These are phyloP conservation scores for Acrocephalus scirpaceus DNA, from an alignment of 2,797 vertebrate species.

Conservation along the genomic window DNA sequence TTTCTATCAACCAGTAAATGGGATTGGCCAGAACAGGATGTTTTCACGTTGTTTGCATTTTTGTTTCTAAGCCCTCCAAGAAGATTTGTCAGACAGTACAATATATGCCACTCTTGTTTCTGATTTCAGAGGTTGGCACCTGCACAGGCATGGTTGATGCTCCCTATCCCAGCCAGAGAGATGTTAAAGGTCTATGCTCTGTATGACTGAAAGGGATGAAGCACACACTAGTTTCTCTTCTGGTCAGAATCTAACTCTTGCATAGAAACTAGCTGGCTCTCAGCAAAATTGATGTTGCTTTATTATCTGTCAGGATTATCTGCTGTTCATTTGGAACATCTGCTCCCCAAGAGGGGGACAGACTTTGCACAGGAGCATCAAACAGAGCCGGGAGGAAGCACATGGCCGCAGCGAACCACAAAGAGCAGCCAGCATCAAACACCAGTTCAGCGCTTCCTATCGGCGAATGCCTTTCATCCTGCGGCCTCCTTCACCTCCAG, in stretches of 20 bases:
- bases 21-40: not conserved
- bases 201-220: not conserved
- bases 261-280: not conserved
- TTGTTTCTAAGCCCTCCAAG: not conserved
- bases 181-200: not conserved
- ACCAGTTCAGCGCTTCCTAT: not conserved
- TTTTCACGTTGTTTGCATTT: not conserved
- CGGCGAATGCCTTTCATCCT: not conserved
- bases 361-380: not conserved
- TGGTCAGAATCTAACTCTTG: not conserved
- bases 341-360: not conserved
- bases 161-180: not conserved
- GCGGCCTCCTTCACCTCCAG: slow-evolving; percentile 29
- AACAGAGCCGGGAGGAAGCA: not conserved
- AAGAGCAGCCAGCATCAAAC: not conserved
- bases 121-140: not conserved
- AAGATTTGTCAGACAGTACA: not conserved
- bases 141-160: not conserved
- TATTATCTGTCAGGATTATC: not conserved
- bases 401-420: not conserved
- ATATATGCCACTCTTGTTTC: not conserved
- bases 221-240: not conserved
- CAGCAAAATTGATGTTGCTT: not conserved
- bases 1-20: not conserved
- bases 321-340: not conserved